Conservation (phyloP, 35 echinoderm and acorn worm genomes). For the Chiridota heheva region DNA sequence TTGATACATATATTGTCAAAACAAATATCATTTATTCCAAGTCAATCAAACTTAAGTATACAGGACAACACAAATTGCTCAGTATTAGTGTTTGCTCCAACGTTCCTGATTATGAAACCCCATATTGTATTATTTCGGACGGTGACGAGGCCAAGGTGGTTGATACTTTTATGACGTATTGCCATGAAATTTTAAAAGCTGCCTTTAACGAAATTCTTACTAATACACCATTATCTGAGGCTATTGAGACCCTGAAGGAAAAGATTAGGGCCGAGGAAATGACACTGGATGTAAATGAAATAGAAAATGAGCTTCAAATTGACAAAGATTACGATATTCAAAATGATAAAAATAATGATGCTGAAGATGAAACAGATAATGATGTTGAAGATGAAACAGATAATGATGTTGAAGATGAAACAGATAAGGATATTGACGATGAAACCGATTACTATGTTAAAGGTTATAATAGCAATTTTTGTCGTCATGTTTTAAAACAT, state of each 20-base stretch:
- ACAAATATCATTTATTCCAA: constrained; percentile 6
- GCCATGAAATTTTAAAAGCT: constrained; percentile 13
- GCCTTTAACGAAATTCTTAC: constrained; percentile 7
- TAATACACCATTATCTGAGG: not conserved
- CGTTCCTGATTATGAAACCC: not conserved
- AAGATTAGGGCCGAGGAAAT: not conserved
- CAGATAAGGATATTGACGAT: no score
- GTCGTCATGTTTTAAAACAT: no score
- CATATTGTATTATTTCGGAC: constrained; percentile 15
- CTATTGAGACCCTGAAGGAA: not conserved
- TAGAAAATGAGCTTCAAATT: no score
- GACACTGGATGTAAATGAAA: no score
- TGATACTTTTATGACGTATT: constrained; percentile 26
- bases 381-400: no score
- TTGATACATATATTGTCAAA: constrained; percentile 31
- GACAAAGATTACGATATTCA: no score
- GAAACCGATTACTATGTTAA: no score
- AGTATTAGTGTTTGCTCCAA: constrained; percentile 36
- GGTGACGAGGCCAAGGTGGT: constrained; percentile 2
- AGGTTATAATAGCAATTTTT: no score
- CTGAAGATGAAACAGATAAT: no score
- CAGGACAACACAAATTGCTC: constrained; percentile 25
- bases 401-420: no score
- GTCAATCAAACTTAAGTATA: not conserved
- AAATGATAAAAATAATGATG: no score